These are phyloP conservation scores for Mustela lutreola DNA, from an alignment of 2,113 vertebrate species.

Conservation along the genomic window DNA sequence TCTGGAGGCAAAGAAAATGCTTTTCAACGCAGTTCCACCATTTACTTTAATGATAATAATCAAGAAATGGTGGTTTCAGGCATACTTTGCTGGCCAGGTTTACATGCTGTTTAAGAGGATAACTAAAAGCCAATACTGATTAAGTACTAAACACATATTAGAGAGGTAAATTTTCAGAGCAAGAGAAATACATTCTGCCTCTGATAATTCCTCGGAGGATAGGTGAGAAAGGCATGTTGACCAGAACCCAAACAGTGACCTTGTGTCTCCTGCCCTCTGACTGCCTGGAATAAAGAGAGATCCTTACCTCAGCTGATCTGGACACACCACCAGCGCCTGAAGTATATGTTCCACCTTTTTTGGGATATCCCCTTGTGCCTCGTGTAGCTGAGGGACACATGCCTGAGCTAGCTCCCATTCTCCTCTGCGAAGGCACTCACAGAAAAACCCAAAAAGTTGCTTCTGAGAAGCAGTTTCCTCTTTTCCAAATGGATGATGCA, in stretches of 20 bases:
- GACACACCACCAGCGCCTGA: conserved; percentile 90
- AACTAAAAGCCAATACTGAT: background rate
- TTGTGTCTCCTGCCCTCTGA: background rate
- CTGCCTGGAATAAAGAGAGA: background rate
- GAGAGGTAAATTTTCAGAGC: conserved; percentile 23
- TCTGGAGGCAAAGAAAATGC: conserved; percentile 33
- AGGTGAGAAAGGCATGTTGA: background rate
- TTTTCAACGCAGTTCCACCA: background rate
- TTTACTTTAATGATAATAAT: conserved; percentile 24
- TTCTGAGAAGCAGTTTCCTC: conserved; percentile 92
- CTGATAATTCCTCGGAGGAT: conserved; percentile 41
- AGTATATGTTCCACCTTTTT: conserved; percentile 90
- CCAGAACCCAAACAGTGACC: background rate
- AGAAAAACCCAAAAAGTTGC: conserved; percentile 93
- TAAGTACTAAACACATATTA: background rate
- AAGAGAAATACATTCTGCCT: background rate
- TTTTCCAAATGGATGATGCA: conserved; percentile 92
- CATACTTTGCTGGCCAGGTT: background rate
- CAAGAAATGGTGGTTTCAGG: conserved; percentile 1
- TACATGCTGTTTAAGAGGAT: conserved; percentile 10
- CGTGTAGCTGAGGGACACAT: conserved; percentile 92
- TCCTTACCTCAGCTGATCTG: conserved; percentile 89
- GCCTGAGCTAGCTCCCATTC: conserved; percentile 96
- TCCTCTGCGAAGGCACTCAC: conserved; percentile 90
- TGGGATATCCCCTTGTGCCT: conserved; percentile 83